These are phyloP conservation scores for Pomacea canaliculata DNA, from an alignment of 2,888 invertebrate genomes.

Conservation along the genomic window DNA sequence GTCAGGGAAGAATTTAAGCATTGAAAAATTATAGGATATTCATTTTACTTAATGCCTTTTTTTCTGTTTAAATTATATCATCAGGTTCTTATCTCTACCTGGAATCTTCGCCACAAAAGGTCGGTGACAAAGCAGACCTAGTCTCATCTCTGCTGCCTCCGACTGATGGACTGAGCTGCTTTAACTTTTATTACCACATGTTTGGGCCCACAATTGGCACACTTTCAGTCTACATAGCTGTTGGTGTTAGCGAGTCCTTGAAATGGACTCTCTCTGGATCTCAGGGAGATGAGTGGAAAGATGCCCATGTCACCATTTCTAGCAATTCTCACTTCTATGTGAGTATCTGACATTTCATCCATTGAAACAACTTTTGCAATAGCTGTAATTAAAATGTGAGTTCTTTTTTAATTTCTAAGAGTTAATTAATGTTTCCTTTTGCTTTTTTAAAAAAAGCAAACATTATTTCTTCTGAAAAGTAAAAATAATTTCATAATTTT, in stretches of 20 bases:
- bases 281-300: conserved; percentile 59
- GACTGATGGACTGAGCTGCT: conserved; percentile 46
- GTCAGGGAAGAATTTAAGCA: too few relatives aligned
- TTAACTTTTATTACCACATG: conserved; percentile 65
- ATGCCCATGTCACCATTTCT: conserved; percentile 46
- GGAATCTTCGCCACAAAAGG: conserved; percentile 77
- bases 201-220: conserved; percentile 56
- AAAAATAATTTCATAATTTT: too few relatives aligned
- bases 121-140: conserved; percentile 76
- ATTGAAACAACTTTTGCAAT: too few relatives aligned
- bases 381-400: too few relatives aligned
- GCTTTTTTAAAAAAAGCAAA: too few relatives aligned
- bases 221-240: conserved; percentile 46
- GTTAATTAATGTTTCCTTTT: too few relatives aligned
- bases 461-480: too few relatives aligned
- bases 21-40: too few relatives aligned
- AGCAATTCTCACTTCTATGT: conserved; percentile 52
- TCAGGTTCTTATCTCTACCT: conserved; percentile 80
- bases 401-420: too few relatives aligned
- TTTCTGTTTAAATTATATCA: not conserved
- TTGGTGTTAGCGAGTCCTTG: conserved; percentile 31
- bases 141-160: conserved; percentile 45
- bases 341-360: not conserved
- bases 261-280: conserved; percentile 50
- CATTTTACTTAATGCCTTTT: not conserved